Conservation (phyloP, 1,140 invertebrate genomes). For the Drosophila bipectinata region DNA sequence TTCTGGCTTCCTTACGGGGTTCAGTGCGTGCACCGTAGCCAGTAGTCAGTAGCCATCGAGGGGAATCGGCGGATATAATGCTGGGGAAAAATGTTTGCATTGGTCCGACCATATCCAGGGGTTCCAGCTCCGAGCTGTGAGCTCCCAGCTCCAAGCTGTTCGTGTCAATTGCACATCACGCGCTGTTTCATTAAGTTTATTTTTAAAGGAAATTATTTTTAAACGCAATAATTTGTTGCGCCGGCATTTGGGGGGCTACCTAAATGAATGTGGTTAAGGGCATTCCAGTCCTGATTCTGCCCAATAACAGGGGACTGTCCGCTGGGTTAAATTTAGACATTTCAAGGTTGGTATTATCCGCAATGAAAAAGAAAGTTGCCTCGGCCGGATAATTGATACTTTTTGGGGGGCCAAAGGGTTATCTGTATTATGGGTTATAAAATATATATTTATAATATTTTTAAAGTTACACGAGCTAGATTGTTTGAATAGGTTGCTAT, state of each 20-base stretch:
- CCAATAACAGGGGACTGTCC: conserved; percentile 9
- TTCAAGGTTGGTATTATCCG: conserved; percentile 56
- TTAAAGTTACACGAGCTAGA: background rate
- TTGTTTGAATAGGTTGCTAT: background rate
- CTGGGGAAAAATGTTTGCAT: conserved; percentile 57
- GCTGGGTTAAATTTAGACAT: conserved; percentile 49
- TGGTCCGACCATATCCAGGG: conserved; percentile 14
- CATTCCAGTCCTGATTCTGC: conserved; percentile 14
- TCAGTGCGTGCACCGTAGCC: conserved; percentile 47
- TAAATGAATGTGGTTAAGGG: conserved; percentile 47
- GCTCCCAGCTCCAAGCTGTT: conserved; percentile 28
- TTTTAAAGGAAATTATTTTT: conserved; percentile 76
- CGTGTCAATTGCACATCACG: conserved; percentile 76
- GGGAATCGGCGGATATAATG: conserved; percentile 20
- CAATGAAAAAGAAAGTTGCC: conserved; percentile 49
- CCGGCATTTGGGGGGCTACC: conserved; percentile 24
- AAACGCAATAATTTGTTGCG: conserved; percentile 72
- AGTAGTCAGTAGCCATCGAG: conserved; percentile 44
- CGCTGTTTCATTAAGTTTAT: conserved; percentile 72
- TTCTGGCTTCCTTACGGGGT: conserved; percentile 9
- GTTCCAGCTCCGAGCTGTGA: background rate
- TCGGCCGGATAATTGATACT: conserved; percentile 12
- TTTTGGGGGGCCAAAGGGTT: background rate
- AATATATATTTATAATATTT: background rate
- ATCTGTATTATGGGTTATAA: background rate